Evolutionary conservation across 2,113 vertebrate species (phyloP).

Genomic region (Takifugu flavidus): DNA sequence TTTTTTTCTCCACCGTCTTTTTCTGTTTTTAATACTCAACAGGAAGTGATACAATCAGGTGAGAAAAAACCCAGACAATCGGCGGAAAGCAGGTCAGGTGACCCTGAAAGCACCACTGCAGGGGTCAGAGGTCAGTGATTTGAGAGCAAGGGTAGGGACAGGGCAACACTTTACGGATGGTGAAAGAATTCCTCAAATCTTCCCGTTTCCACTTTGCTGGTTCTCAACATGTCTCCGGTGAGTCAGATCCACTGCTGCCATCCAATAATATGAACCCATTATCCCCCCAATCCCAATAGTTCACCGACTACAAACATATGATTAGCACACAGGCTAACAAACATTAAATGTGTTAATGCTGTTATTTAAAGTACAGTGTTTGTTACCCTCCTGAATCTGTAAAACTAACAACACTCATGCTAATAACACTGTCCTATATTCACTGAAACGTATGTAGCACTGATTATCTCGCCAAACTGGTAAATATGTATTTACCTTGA

Average conservation of each 20-base stretch:
- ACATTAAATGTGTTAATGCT: neutral
- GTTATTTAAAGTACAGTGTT: neutral
- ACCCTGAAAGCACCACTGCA: neutral
- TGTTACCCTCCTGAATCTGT: neutral
- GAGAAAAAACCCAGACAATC: neutral
- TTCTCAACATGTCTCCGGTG: neutral
- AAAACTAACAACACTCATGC: neutral
- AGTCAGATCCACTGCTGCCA: neutral
- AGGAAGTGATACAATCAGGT: conserved; percentile 43
- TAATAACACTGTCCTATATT: neutral
- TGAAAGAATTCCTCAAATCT: neutral
- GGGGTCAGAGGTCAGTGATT: conserved; percentile 33
- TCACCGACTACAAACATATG: neutral
- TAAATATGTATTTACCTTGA: too few species aligned
- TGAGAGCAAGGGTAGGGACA: conserved; percentile 1
- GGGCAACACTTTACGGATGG: conserved; percentile 22
- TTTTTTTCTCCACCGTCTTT: conserved; percentile 48
- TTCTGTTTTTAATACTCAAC: conserved; percentile 64
- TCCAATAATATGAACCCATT: neutral
- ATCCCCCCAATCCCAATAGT: neutral
- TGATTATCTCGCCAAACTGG: neutral
- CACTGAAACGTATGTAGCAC: neutral
- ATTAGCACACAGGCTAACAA: neutral
- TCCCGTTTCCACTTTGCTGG: neutral
- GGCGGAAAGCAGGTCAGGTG: conserved; percentile 2